Base-by-base conservation (phyloP, 1,140 invertebrate genomes). In the Leptinotarsa texana region DNA sequence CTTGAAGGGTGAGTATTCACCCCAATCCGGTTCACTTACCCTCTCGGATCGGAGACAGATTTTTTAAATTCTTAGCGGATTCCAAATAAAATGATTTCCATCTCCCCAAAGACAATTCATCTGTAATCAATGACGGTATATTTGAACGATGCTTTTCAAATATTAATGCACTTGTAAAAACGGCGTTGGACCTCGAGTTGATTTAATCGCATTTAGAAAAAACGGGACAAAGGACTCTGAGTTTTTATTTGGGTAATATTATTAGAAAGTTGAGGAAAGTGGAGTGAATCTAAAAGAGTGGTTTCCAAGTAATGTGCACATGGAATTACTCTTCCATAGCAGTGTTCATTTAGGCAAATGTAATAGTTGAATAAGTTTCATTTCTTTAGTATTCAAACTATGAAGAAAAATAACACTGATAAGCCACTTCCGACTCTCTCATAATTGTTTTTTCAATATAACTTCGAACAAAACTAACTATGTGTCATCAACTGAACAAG, bases 81-180 rank as follows among this genome's bases (percentile, higher is more conserved):
- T 73, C 62, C 73, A 72, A 75, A 78, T 75, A 75, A 81, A 79
- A 79, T 81, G 69, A 81, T 79, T 79, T 79, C 73, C 76, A 78
- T 79, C 77, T 78, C 74, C 77, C 75, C 27, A 67, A 76, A 77
- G 79, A 79, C 76, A 78, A 75, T 80, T 79, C 78, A 79, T 80
- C 80, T 80, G 79, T 81, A 81, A 80, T 81, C 80, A 81, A 81
- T 81, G 80, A 81, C 74, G 70, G 75, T 78, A 73, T 78, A 73
- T 78, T 75, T 78, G 77, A 69, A 75, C 61, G 73, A 68, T 65
- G 63, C 74, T 63, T 63, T 75, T 75, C 72, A 78, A 78, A 78
- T 78, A 78, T 78, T 78, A 78, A 78, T 78, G 77, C 69, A 67
- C 63, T 74, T 78, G 68, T 73, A 71, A 75, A 78, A 75, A 78